These are phyloP conservation scores for Bhutanitis thaidina DNA, from an alignment of 2,888 invertebrate genomes.

Conservation along the genomic window DNA sequence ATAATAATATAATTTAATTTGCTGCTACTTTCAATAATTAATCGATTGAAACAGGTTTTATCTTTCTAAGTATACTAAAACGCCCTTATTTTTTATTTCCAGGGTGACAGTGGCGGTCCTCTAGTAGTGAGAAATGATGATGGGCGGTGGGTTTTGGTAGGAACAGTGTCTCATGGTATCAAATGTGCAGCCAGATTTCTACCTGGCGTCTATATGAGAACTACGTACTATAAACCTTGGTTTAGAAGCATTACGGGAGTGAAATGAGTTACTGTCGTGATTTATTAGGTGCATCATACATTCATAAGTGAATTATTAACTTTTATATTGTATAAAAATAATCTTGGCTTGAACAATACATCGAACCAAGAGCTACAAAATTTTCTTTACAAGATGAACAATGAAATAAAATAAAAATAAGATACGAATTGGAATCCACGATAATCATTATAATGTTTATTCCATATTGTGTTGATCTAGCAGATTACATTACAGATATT, in stretches of 20 bases:
- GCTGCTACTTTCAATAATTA: too few relatives aligned
- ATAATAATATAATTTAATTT: too few relatives aligned
- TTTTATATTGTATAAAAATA: neutral
- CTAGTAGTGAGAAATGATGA: conserved; percentile 90
- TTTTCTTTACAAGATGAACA: too few relatives aligned
- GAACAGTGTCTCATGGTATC: conserved; percentile 96
- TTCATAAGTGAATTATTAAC: neutral
- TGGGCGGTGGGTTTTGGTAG: conserved; percentile 92
- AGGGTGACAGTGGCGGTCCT: conserved; percentile 97
- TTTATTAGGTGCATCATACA: neutral
- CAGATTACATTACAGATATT: too few relatives aligned
- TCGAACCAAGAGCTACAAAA: too few relatives aligned
- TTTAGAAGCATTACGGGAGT: conserved; percentile 91
- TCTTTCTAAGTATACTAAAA: too few relatives aligned
- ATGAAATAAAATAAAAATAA: too few relatives aligned
- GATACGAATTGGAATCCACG: too few relatives aligned
- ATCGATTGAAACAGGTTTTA: too few relatives aligned
- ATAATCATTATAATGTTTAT: too few relatives aligned
- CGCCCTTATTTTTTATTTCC: too few relatives aligned
- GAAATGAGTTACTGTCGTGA: conserved; percentile 7
- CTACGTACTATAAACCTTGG: conserved; percentile 95
- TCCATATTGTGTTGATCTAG: too few relatives aligned
- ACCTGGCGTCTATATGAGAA: conserved; percentile 96
- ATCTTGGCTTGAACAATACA: neutral
- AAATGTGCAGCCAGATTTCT: conserved; percentile 95